Conservation (phyloP, 2,113 vertebrate species). For the Blennius ocellaris region DNA sequence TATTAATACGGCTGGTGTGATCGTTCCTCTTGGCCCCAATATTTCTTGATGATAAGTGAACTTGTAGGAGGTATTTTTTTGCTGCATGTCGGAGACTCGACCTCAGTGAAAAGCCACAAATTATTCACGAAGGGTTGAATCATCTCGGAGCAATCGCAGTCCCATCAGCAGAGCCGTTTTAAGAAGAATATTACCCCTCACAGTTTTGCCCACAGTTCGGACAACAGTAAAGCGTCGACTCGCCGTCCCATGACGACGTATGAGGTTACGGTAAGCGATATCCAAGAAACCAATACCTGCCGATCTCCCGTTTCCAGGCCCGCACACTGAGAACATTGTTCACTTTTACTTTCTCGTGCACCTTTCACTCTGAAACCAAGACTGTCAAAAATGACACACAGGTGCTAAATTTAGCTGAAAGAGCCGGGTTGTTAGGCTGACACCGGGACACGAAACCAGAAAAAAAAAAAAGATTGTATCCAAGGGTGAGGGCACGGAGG, state of each 20-base stretch:
- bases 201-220: conserved; percentile 41
- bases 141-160: neutral
- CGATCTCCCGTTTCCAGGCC: conserved; percentile 55
- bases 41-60: conserved; percentile 67
- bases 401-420: conserved; percentile 71
- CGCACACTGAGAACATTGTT: conserved; percentile 63
- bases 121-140: conserved; percentile 19
- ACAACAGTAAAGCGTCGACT: conserved; percentile 51
- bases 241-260: conserved; percentile 60
- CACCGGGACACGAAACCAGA: conserved; percentile 49
- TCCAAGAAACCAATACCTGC: conserved; percentile 61
- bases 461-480: conserved; percentile 46
- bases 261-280: conserved; percentile 77
- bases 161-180: conserved; percentile 9
- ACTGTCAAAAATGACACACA: conserved; percentile 27
- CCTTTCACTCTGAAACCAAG: conserved; percentile 63
- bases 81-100: conserved; percentile 37
- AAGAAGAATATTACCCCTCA: conserved; percentile 2
- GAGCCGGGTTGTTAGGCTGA: conserved; percentile 26
- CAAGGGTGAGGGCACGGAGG: conserved; percentile 15
- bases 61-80: conserved; percentile 51
- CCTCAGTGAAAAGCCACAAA: conserved; percentile 37
- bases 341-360: conserved; percentile 71
- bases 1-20: conserved; percentile 74
- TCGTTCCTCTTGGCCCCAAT: conserved; percentile 66